Evolutionary conservation across 2,113 vertebrate species (phyloP).

Genomic region (Daboia siamensis): DNA sequence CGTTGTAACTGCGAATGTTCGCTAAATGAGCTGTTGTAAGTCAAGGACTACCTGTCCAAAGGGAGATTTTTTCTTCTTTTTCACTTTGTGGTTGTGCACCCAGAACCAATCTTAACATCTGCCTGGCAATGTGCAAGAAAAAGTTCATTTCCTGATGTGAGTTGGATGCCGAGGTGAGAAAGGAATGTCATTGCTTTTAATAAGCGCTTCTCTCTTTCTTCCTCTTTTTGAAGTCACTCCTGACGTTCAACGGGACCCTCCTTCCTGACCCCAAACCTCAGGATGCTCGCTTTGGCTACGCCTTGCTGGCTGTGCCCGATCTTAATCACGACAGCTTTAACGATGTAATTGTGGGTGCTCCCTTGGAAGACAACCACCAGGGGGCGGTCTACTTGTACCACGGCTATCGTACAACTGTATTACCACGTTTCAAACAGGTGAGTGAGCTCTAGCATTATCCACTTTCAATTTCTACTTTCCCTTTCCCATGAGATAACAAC

Average conservation of each 20-base stretch:
- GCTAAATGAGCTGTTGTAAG: too few species aligned
- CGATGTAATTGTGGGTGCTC: slow-evolving; percentile 86
- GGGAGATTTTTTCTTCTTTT: neutral
- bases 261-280: slow-evolving; percentile 74
- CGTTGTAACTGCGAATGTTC: too few species aligned
- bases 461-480: neutral
- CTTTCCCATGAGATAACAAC: neutral
- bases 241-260: slow-evolving; percentile 78
- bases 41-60: neutral
- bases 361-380: slow-evolving; percentile 87
- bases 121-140: neutral
- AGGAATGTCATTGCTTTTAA: neutral
- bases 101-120: neutral
- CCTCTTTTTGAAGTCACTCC: slow-evolving; percentile 61
- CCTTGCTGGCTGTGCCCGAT: slow-evolving; percentile 79
- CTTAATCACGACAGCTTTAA: slow-evolving; percentile 86
- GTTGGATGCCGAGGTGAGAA: neutral
- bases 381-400: slow-evolving; percentile 92
- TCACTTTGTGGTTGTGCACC: neutral
- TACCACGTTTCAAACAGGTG: slow-evolving; percentile 80
- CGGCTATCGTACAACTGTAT: slow-evolving; percentile 69
- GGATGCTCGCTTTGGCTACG: slow-evolving; percentile 88
- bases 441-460: neutral
- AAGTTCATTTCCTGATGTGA: neutral
- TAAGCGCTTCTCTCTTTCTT: neutral